These are phyloP conservation scores for Drosophila guanche DNA, from an alignment of 1,140 invertebrate species.

Conservation along the genomic window DNA sequence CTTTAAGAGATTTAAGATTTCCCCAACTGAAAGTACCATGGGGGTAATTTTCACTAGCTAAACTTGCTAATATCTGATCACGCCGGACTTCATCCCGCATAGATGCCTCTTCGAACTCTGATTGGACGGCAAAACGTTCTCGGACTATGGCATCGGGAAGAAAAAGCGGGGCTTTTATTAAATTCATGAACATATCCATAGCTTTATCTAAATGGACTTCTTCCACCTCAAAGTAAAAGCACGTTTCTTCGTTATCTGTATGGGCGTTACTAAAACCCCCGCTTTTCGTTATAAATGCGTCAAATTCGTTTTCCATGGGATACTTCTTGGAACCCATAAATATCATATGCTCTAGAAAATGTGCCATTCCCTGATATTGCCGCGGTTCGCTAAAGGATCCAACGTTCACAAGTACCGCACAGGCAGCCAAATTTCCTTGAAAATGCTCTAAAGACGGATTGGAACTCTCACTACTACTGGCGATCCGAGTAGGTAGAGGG, in stretches of 20 bases:
- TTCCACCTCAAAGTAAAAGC: constrained; percentile 94
- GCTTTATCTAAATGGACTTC: constrained; percentile 89
- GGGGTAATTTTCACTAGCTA: constrained; percentile 89
- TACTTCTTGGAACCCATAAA: constrained; percentile 96
- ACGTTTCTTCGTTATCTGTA: constrained; percentile 93
- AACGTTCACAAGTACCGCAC: constrained; percentile 88
- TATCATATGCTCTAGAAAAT: constrained; percentile 98
- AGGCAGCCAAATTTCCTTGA: constrained; percentile 86
- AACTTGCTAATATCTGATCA: constrained; percentile 89
- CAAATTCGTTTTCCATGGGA: constrained; percentile 93
- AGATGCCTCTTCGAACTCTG: constrained; percentile 84
- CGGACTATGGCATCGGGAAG: constrained; percentile 92
- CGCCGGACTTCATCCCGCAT: constrained; percentile 69
- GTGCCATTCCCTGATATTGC: constrained; percentile 93
- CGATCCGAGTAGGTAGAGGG: background rate
- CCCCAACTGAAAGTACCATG: constrained; percentile 93
- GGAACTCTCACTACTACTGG: background rate
- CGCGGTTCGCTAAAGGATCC: constrained; percentile 88
- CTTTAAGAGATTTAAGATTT: constrained; percentile 89
- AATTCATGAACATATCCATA: constrained; percentile 94
- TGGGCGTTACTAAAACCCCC: constrained; percentile 92
- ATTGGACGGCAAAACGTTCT: constrained; percentile 95
- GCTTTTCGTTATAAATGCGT: constrained; percentile 90
- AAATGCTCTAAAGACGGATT: constrained; percentile 36
- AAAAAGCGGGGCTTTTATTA: constrained; percentile 95